These are phyloP conservation scores for Barbus barbus DNA, from an alignment of 2,113 vertebrate genomes.

Conservation along the genomic window DNA sequence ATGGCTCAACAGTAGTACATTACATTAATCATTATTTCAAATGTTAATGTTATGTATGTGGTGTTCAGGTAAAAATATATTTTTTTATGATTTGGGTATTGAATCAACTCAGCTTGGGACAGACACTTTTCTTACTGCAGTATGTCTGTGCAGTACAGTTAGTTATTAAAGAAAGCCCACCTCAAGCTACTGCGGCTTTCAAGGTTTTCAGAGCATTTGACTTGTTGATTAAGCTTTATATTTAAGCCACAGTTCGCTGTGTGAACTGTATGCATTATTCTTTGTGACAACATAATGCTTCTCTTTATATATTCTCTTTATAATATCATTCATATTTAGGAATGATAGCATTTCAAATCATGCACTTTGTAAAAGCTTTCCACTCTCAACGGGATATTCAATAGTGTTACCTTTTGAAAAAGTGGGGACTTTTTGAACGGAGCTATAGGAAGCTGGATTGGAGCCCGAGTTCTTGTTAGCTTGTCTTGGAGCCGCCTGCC, in stretches of 20 bases:
- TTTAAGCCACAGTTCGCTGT: conserved; percentile 13
- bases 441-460: conserved; percentile 58
- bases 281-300: conserved; percentile 34
- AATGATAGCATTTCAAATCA: conserved; percentile 46
- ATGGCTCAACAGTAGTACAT: too few relatives aligned
- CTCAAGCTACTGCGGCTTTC: conserved; percentile 2
- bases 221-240: conserved; percentile 41
- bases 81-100: neutral
- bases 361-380: conserved; percentile 25
- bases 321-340: conserved; percentile 45
- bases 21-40: too few relatives aligned
- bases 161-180: neutral
- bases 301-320: conserved; percentile 37
- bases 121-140: neutral
- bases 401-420: conserved; percentile 45
- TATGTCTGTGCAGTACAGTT: neutral
- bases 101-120: neutral
- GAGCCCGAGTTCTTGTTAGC: conserved; percentile 64
- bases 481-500: conserved; percentile 54
- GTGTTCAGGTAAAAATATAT: neutral
- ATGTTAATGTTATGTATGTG: neutral
- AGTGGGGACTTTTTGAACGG: conserved; percentile 47
- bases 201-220: neutral
- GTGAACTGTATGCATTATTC: conserved; percentile 19
- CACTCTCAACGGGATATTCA: conserved; percentile 50